Conservation (phyloP, 2,888 invertebrate species). For the Muschampia plurimacula region DNA sequence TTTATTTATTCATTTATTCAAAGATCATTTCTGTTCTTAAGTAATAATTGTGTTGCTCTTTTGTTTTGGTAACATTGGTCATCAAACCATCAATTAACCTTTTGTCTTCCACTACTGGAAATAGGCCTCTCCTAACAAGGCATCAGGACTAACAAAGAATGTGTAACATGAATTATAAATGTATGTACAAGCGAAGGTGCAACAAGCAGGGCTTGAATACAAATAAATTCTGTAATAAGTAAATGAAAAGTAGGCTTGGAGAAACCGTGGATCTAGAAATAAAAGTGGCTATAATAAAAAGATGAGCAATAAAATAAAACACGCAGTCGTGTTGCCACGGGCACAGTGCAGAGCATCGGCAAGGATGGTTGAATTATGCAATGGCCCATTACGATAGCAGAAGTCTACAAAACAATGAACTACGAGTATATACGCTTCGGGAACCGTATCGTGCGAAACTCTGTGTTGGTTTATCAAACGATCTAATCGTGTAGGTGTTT, state of each 20-base stretch:
- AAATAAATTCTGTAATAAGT: too few relatives aligned
- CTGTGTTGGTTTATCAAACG: constrained; percentile 24
- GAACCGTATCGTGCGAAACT: constrained; percentile 21
- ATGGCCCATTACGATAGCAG: constrained; percentile 38
- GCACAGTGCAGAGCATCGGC: constrained; percentile 25
- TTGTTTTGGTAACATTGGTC: too few relatives aligned
- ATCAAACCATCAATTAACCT: too few relatives aligned
- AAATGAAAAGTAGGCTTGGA: neutral
- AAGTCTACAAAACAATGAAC: constrained; percentile 32
- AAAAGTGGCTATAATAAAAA: constrained; percentile 16
- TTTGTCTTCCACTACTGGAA: too few relatives aligned
- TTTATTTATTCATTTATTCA: too few relatives aligned
- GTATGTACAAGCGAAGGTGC: too few relatives aligned
- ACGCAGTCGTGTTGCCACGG: constrained; percentile 27
- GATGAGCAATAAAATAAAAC: constrained; percentile 21
- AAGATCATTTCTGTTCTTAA: too few relatives aligned
- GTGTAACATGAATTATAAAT: too few relatives aligned
- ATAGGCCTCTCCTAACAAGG: too few relatives aligned
- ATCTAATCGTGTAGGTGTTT: constrained; percentile 35
- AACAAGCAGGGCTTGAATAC: too few relatives aligned
- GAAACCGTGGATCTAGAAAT: neutral
- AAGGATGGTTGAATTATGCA: constrained; percentile 37
- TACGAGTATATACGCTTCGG: constrained; percentile 15
- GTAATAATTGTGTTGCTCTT: too few relatives aligned
- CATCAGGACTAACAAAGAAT: too few relatives aligned